Evolutionary conservation across 1,140 invertebrate species (phyloP).

Genomic region (Euwallacea similis): DNA sequence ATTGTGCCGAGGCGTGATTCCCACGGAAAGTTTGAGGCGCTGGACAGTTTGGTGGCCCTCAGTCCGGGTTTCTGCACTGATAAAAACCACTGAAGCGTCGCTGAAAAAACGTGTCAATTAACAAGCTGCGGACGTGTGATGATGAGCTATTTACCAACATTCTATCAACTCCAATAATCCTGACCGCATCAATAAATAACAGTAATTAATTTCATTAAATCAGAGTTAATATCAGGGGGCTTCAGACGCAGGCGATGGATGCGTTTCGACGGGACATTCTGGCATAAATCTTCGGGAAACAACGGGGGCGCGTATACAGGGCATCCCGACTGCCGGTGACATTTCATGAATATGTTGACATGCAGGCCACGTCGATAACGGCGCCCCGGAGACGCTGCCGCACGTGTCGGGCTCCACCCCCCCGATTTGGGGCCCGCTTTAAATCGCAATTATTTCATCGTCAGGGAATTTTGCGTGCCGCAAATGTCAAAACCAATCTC

Average conservation of each 20-base stretch:
- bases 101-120: no score
- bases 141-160: no score
- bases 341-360: slow-evolving; percentile 42
- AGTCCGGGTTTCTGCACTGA: no score
- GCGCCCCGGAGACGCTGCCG: slow-evolving; percentile 26
- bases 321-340: slow-evolving; percentile 35
- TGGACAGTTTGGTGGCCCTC: no score
- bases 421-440: slow-evolving; percentile 25
- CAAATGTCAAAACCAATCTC: slow-evolving; percentile 36
- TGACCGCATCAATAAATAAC: slow-evolving; percentile 23
- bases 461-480: slow-evolving; percentile 21
- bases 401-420: slow-evolving; percentile 36
- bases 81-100: no score
- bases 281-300: slow-evolving; percentile 37
- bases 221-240: slow-evolving; percentile 34
- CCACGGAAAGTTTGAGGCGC: no score
- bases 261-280: slow-evolving; percentile 31
- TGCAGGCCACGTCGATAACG: slow-evolving; percentile 39
- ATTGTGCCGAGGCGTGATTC: no score
- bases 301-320: slow-evolving; percentile 34
- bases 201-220: slow-evolving; percentile 39
- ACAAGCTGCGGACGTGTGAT: no score
- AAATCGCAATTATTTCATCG: slow-evolving; percentile 35
- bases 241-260: slow-evolving; percentile 27
- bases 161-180: no score